Evolutionary conservation across 2,888 invertebrate genomes (phyloP).

Genomic region (Pristionchus mayeri): DNA sequence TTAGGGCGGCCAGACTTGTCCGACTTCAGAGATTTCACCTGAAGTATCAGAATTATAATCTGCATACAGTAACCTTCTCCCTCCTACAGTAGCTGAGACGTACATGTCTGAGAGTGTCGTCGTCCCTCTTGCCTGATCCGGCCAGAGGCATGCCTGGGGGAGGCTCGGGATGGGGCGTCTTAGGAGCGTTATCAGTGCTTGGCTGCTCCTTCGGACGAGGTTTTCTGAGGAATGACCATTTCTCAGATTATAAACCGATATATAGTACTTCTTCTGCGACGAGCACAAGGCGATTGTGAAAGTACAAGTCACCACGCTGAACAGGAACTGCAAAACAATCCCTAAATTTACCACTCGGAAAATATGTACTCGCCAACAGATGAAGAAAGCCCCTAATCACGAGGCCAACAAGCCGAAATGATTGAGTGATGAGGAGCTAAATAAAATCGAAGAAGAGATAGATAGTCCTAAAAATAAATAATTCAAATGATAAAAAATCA

Average conservation of each 20-base stretch:
- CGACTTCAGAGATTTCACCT: conserved; percentile 26
- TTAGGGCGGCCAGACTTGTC: background rate
- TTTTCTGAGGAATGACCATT: background rate
- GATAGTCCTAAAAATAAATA: background rate
- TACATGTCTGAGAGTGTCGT: conserved; percentile 45
- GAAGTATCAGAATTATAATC: background rate
- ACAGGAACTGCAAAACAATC: background rate
- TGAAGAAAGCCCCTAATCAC: background rate
- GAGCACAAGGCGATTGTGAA: background rate
- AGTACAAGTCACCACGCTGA: background rate
- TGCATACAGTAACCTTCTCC: background rate
- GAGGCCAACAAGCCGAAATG: background rate
- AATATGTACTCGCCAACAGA: background rate
- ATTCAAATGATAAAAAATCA: background rate
- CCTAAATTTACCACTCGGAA: background rate
- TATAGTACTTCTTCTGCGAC: background rate
- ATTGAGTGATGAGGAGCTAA: background rate
- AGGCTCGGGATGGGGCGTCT: conserved; percentile 45
- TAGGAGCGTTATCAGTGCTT: background rate
- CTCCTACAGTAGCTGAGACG: background rate
- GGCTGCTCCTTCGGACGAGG: background rate
- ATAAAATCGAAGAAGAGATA: too few relatives aligned
- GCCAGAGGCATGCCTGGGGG: conserved; percentile 33
- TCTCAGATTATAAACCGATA: background rate
- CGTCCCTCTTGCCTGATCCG: conserved; percentile 34